Conservation (phyloP, 2,888 invertebrate species). For the Acanthococcus lagerstroemiae region DNA sequence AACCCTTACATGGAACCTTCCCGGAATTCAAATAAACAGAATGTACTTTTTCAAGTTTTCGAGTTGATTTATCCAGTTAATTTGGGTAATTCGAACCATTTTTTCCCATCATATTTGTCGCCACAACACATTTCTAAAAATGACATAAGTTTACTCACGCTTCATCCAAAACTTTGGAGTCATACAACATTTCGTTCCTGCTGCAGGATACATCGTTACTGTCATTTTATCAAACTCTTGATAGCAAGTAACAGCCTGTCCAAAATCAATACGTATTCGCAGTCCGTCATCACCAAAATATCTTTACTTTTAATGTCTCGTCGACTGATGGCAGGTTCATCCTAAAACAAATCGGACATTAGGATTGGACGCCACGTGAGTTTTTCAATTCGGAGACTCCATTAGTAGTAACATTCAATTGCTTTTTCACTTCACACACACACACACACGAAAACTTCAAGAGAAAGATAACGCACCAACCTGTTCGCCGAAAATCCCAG, state of each 20-base stretch:
- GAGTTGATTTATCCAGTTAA: too few species aligned
- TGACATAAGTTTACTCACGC: conserved; percentile 48
- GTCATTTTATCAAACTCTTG: conserved; percentile 58
- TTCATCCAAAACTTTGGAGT: conserved; percentile 83
- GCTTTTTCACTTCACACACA: too few species aligned
- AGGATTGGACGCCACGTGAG: not conserved
- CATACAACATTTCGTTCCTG: conserved; percentile 92
- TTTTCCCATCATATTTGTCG: too few species aligned
- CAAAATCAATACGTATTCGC: conserved; percentile 90
- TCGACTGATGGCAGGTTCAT: conserved; percentile 92
- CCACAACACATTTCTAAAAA: too few species aligned
- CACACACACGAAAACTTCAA: too few species aligned
- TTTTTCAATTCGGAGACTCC: too few species aligned
- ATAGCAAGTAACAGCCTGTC: conserved; percentile 71
- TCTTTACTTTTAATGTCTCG: conserved; percentile 91
- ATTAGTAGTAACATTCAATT: too few species aligned
- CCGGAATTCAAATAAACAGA: too few species aligned
- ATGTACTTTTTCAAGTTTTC: too few species aligned
- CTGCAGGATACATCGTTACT: conserved; percentile 63
- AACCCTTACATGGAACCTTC: too few species aligned
- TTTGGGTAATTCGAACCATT: too few species aligned
- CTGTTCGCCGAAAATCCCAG: conserved; percentile 88
- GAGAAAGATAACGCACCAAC: conserved; percentile 43
- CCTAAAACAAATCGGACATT: conserved; percentile 45
- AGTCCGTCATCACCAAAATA: conserved; percentile 79